Evolutionary conservation across 2,113 vertebrate species (phyloP).

Genomic region (Oryctolagus cuniculus): DNA sequence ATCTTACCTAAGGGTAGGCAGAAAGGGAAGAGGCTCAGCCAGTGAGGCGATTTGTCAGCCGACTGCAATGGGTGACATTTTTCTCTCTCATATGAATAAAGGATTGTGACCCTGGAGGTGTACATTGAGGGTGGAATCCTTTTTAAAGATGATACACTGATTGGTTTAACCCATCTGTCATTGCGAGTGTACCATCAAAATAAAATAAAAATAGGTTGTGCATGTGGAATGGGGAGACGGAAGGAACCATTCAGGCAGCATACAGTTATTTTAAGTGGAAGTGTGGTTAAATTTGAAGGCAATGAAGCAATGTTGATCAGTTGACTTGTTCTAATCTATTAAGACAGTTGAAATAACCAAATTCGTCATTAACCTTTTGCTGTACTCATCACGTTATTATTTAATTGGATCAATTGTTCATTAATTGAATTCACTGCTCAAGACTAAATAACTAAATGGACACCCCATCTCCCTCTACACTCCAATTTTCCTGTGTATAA

Average conservation of each 20-base stretch:
- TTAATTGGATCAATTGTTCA: neutral
- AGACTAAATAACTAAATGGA: neutral
- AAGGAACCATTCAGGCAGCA: neutral
- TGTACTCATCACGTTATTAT: neutral
- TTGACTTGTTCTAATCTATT: neutral
- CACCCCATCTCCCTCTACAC: neutral
- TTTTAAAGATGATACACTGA: constrained; percentile 20
- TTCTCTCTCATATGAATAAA: constrained; percentile 5
- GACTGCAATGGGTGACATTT: neutral
- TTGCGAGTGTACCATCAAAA: neutral
- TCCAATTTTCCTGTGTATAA: neutral
- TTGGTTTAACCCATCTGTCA: constrained; percentile 23
- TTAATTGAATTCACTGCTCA: neutral
- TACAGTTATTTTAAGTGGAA: neutral
- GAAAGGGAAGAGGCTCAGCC: neutral
- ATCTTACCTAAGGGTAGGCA: neutral
- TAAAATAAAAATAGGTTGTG: neutral
- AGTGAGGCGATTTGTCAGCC: constrained; percentile 32
- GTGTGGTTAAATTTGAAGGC: neutral
- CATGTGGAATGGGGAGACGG: neutral
- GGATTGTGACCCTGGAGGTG: neutral
- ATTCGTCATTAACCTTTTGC: neutral
- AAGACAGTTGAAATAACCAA: neutral
- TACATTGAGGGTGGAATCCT: neutral
- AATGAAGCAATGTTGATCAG: neutral